phyloP scores from a whole-genome alignment of 2,113 vertebrate genomes.

The Muscicapa adusta region DNA sequence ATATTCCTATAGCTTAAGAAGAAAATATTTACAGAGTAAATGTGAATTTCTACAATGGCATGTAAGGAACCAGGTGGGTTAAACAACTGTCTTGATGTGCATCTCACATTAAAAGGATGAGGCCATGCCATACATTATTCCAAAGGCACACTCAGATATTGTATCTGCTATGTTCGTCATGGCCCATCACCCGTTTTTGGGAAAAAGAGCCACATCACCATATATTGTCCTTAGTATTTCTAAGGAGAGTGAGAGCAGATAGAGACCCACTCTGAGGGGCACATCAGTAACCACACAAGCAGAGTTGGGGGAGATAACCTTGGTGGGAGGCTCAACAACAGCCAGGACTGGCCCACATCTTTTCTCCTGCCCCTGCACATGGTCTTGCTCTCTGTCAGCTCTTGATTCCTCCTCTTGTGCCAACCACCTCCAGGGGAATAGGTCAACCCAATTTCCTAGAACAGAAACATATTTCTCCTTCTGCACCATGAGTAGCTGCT shows the following conservation, averaged over 20 bases:
- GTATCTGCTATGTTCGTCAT: not conserved
- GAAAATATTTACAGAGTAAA: not conserved
- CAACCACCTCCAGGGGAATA: not conserved
- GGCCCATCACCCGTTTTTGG: not conserved
- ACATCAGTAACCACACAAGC: not conserved
- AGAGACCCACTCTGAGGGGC: not conserved
- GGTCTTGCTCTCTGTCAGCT: not conserved
- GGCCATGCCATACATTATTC: not conserved
- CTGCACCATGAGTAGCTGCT: not conserved
- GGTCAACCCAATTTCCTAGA: slow-evolving; percentile 1
- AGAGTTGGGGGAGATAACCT: not conserved
- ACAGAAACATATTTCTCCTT: not conserved
- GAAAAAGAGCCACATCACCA: not conserved
- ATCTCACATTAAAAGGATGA: not conserved
- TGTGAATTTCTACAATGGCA: not conserved
- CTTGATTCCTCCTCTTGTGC: not conserved
- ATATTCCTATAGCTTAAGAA: not conserved
- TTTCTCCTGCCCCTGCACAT: not conserved
- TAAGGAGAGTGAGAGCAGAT: not conserved
- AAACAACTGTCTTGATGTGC: not conserved
- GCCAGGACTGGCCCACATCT: not conserved
- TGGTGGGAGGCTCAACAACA: not conserved
- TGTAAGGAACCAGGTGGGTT: not conserved
- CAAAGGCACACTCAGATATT: not conserved
- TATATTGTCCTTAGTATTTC: not conserved